Base-by-base conservation (phyloP, 2,888 invertebrate species). In the Desoria tigrina region DNA sequence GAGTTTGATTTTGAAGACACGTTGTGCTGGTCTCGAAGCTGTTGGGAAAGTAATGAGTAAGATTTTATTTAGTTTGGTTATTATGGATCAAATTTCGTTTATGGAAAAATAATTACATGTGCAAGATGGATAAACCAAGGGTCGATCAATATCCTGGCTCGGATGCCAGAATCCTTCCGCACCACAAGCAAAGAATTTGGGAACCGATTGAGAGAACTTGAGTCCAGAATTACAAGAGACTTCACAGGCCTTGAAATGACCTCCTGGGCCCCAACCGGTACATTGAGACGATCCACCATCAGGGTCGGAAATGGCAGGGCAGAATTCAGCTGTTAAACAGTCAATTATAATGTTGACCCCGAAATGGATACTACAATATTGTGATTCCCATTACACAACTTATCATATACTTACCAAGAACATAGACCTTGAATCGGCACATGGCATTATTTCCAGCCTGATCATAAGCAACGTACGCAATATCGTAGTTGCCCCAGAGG, bases 111-210 rank as follows among this genome's bases (percentile, higher is more conserved):
- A 79, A 85, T 85, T 85, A 91, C 91, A 86, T 78, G 94, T 93
- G 79, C 94, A 94, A 73, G 94, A 92, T 64, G 94, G 94, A 78
- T 93, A 94, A n/a, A 91, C 84, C 73, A 94, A 82, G 32, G 92
- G 90, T 77, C 90, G 83, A 54, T 84, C 85, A 9, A 92, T 90
- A 78, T 92, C 88, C 42, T 82, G 83, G 0, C 92, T 92, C 58
- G 96, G 96, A 76, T 94, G 85, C 98, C 97, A 98, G 81, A 94
- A 92, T 45, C 97, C 98, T 86, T 97, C 96, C 61, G 91, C 92
- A n/a, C 95, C 96, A 79, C 98, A 98, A 1, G 94, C 94, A 80
- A 95, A 98, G 84, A 97, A 97, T 75, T 92, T 90, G 1, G 97
- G 95, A n/a, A 95, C 91, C 63, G 88, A 87, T 79, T 93, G 90